Percentiles rank a stretch among this genome's conserved stretches.
phyloP scores from a whole-genome alignment of 2,113 vertebrate genomes.

The Aix galericulata region DNA sequence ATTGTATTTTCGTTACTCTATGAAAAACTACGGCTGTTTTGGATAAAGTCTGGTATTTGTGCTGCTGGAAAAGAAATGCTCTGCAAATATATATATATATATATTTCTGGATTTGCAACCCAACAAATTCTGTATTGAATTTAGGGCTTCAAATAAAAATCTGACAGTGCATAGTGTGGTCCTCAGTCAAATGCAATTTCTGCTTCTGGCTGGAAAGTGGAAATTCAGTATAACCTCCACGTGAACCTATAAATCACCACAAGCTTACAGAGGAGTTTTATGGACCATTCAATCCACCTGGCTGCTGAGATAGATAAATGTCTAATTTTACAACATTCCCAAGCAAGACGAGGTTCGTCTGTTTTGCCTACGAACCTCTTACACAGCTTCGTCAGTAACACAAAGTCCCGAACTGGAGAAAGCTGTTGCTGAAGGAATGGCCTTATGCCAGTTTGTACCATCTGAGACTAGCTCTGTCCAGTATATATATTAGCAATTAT shows the following conservation, averaged over 20 bases:
- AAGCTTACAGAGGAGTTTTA: conserved; percentile 21
- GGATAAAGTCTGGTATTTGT: neutral
- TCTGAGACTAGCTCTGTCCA: conserved; percentile 19
- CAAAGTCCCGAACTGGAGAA: neutral
- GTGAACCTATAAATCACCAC: neutral
- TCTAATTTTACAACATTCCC: conserved; percentile 23
- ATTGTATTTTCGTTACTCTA: neutral
- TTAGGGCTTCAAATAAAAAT: conserved; percentile 9
- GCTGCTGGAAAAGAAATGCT: neutral
- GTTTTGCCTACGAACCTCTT: neutral
- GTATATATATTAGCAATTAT: conserved; percentile 35
- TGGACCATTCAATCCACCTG: neutral
- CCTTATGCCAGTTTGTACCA: conserved; percentile 15
- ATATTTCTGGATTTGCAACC: neutral
- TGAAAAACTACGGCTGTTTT: neutral
- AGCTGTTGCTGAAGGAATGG: conserved; percentile 4
- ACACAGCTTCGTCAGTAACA: neutral
- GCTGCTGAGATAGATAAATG: conserved; percentile 2
- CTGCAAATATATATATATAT: neutral
- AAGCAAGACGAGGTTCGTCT: neutral
- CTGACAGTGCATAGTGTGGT: neutral
- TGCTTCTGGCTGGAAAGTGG: neutral
- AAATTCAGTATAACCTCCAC: neutral
- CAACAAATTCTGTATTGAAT: neutral
- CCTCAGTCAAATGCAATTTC: conserved; percentile 18